Evolutionary conservation across 2,888 invertebrate genomes (phyloP).

Genomic region (Seira ritae): DNA sequence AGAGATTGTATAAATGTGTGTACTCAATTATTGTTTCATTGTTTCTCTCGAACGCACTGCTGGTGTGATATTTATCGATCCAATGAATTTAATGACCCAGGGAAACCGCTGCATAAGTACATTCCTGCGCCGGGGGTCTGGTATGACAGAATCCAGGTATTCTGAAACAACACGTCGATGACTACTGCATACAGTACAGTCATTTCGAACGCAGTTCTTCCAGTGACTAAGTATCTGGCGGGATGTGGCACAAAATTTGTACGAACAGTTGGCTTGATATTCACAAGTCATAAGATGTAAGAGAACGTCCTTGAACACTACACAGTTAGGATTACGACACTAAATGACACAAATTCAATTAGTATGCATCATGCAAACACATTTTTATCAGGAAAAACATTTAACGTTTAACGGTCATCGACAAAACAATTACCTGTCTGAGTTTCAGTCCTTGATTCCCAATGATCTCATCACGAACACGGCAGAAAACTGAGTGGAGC

Average conservation of each 20-base stretch:
- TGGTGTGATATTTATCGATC: slow-evolving; percentile 20
- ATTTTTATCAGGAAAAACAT: not conserved
- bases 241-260: slow-evolving; percentile 53
- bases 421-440: slow-evolving; percentile 48
- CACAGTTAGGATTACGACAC: slow-evolving; percentile 59
- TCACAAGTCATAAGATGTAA: slow-evolving; percentile 53
- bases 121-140: slow-evolving; percentile 52
- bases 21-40: too few species aligned
- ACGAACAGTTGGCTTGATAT: slow-evolving; percentile 39
- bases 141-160: slow-evolving; percentile 53
- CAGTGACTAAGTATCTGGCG: slow-evolving; percentile 61
- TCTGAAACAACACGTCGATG: slow-evolving; percentile 49
- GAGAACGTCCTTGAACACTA: slow-evolving; percentile 52
- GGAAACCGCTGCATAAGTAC: slow-evolving; percentile 44
- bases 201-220: slow-evolving; percentile 51
- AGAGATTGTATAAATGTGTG: too few species aligned
- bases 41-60: too few species aligned
- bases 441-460: slow-evolving; percentile 36
- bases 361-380: not conserved
- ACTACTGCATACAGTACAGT: slow-evolving; percentile 55
- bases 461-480: slow-evolving; percentile 52
- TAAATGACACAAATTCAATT: slow-evolving; percentile 3
- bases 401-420: too few species aligned
- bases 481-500: slow-evolving; percentile 60
- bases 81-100: slow-evolving; percentile 48